phyloP scores from a whole-genome alignment of 2,113 vertebrate species.

The Phaetusa simplex region DNA sequence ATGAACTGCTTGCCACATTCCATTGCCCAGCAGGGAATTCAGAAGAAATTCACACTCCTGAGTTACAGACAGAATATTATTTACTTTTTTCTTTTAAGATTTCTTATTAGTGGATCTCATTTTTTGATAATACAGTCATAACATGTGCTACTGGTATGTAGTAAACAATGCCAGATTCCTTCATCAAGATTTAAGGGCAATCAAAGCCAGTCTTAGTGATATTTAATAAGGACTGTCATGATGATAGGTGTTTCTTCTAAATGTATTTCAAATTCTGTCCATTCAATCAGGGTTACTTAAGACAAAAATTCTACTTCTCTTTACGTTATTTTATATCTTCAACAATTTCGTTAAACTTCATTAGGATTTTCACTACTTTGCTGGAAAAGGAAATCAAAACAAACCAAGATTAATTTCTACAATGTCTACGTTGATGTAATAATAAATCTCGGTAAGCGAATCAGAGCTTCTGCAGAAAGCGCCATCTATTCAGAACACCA shows the following conservation, averaged over 20 bases:
- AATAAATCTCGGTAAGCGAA: fast-evolving
- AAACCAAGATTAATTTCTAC: background rate
- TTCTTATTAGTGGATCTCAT: background rate
- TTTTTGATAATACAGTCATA: background rate
- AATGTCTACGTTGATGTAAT: too few species aligned
- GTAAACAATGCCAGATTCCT: background rate
- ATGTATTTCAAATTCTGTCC: background rate
- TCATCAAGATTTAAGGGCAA: background rate
- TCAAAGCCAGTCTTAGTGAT: background rate
- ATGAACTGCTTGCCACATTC: background rate
- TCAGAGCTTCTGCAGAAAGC: background rate
- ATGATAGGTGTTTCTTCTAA: background rate
- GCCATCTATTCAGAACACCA: fast-evolving
- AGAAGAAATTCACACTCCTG: background rate
- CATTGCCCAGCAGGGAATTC: background rate
- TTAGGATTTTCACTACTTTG: background rate
- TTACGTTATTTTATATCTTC: fast-evolving
- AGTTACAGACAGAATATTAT: background rate
- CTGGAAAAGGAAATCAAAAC: background rate
- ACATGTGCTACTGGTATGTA: fast-evolving
- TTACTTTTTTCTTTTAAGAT: background rate
- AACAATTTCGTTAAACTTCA: background rate
- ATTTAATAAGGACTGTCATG: background rate
- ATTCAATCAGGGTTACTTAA: background rate
- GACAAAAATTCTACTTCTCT: background rate